These are phyloP conservation scores for Umimayanthus kanabou DNA, from an alignment of 92 coral and sea anemone genomes.

Conservation along the genomic window DNA sequence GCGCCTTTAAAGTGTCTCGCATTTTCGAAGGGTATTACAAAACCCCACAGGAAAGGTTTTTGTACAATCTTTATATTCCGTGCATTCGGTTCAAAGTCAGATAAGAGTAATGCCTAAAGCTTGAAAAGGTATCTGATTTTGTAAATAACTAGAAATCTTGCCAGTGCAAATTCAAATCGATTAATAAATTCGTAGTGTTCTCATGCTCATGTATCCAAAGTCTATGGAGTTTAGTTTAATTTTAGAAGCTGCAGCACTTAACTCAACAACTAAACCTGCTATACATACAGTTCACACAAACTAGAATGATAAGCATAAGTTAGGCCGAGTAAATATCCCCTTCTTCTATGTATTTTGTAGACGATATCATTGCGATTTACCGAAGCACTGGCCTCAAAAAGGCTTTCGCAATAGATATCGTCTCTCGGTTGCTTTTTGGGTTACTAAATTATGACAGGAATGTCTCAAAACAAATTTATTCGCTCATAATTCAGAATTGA, in stretches of 20 bases:
- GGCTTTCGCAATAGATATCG: background rate
- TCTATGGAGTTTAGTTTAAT: conserved; percentile 1
- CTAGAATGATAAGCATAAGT: background rate
- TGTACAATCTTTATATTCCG: background rate
- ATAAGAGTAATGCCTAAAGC: background rate
- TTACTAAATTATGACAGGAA: conserved; percentile 28
- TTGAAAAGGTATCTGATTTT: conserved; percentile 5
- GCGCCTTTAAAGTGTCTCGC: background rate
- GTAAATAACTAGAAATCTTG: background rate
- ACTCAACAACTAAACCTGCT: background rate
- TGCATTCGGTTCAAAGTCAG: background rate
- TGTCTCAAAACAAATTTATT: background rate
- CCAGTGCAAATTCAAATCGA: background rate
- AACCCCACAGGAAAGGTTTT: background rate
- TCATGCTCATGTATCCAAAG: background rate
- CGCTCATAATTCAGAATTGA: background rate
- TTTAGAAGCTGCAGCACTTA: background rate
- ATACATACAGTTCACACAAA: background rate
- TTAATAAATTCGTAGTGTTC: background rate
- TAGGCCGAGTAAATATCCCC: background rate
- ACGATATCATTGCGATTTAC: background rate
- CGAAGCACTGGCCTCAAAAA: background rate
- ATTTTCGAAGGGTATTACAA: too few relatives aligned
- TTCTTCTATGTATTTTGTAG: background rate
- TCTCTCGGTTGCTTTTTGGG: conserved; percentile 22